Percentiles rank a stretch among this genome's conserved stretches.
Evolutionary conservation across 2,888 invertebrate species (phyloP).

Genomic region (Drosophila maculinotata): DNA sequence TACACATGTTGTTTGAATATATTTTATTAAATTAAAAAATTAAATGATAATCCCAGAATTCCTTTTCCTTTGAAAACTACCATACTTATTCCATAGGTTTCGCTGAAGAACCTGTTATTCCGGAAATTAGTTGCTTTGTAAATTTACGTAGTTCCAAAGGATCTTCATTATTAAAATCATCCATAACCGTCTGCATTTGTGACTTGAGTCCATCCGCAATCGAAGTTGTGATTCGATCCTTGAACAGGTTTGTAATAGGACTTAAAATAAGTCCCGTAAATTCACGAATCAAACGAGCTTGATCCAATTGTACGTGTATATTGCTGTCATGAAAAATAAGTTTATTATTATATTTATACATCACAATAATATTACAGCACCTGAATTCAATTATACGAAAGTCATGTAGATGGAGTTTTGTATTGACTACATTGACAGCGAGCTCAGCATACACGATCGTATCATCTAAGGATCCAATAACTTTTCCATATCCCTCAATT

Average conservation of each 20-base stretch:
- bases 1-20: neutral
- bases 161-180: constrained; percentile 84
- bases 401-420: constrained; percentile 78
- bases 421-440: constrained; percentile 78
- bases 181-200: constrained; percentile 82
- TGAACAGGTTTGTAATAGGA: constrained; percentile 84
- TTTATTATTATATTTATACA: neutral
- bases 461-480: constrained; percentile 82
- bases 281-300: constrained; percentile 79
- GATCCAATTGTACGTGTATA: constrained; percentile 83
- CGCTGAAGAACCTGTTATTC: constrained; percentile 68
- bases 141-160: constrained; percentile 81
- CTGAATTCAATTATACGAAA: constrained; percentile 83
- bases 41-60: neutral
- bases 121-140: constrained; percentile 78
- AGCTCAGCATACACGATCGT: constrained; percentile 82
- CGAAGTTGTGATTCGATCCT: constrained; percentile 83
- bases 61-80: neutral
- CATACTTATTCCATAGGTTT: constrained; percentile 12
- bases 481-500: constrained; percentile 81
- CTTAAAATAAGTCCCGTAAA: constrained; percentile 83
- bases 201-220: constrained; percentile 83
- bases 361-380: constrained; percentile 49
- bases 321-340: constrained; percentile 67
- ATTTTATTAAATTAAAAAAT: neutral